These are phyloP conservation scores for Semaprochilodus insignis DNA, from an alignment of 2,797 vertebrate species.

Conservation along the genomic window DNA sequence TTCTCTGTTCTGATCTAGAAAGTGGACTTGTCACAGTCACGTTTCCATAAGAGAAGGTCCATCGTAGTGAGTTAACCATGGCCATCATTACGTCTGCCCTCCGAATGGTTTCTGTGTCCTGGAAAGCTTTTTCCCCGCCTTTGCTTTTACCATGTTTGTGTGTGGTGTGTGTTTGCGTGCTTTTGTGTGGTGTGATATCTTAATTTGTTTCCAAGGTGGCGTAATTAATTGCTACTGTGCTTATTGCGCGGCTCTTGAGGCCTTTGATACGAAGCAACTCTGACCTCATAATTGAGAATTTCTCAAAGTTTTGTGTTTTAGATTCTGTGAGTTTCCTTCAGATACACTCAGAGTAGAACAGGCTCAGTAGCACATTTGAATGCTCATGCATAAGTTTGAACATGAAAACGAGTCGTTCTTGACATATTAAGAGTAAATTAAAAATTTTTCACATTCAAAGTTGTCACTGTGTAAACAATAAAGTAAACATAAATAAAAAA, in stretches of 20 bases:
- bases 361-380: neutral
- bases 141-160: slow-evolving; percentile 50
- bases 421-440: no score
- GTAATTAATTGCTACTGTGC: neutral
- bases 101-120: slow-evolving; percentile 49
- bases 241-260: neutral
- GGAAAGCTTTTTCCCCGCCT: slow-evolving; percentile 18
- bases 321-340: neutral
- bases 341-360: neutral
- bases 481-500: neutral
- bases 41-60: slow-evolving; percentile 78
- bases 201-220: neutral
- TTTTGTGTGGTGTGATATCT: slow-evolving; percentile 32
- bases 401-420: neutral
- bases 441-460: no score
- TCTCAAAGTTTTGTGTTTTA: neutral
- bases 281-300: neutral
- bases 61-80: slow-evolving; percentile 80
- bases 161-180: slow-evolving; percentile 54
- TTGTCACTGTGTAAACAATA: neutral
- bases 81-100: slow-evolving; percentile 49
- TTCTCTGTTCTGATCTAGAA: slow-evolving; percentile 69
- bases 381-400: neutral
- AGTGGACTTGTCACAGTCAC: slow-evolving; percentile 67
- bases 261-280: neutral